Evolutionary conservation across 2,888 invertebrate species (phyloP).

Genomic region (Cataglyphis albicans): DNA sequence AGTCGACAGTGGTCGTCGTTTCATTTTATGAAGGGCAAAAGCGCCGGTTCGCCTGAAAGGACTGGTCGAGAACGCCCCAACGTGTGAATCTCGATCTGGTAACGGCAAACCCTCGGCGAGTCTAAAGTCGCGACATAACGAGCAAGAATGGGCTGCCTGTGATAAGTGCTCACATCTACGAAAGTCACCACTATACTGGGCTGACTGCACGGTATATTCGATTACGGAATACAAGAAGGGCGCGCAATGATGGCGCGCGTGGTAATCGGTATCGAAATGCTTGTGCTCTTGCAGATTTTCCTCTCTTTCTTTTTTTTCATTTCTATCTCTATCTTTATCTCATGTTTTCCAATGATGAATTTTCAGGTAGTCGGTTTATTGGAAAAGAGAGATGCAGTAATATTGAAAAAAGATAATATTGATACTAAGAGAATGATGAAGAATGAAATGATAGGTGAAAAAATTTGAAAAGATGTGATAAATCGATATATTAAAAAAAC

Average conservation of each 20-base stretch:
- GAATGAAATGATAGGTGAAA: not conserved
- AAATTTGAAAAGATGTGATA: not conserved
- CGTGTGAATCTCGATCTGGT: constrained; percentile 47
- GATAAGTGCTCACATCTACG: constrained; percentile 38
- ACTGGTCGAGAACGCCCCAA: constrained; percentile 15
- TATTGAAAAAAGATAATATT: not conserved
- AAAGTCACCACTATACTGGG: no score
- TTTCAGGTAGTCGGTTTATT: not conserved
- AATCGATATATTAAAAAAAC: not conserved
- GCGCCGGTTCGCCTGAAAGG: constrained; percentile 34
- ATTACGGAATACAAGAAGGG: constrained; percentile 33
- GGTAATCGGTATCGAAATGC: constrained; percentile 38
- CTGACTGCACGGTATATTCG: constrained; percentile 43
- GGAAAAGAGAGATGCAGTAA: not conserved
- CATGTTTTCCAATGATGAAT: not conserved
- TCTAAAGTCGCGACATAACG: constrained; percentile 42
- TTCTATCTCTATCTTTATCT: not conserved
- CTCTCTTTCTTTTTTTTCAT: not conserved
- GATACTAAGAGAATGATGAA: not conserved
- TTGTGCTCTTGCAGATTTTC: constrained; percentile 25
- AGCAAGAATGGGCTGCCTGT: constrained; percentile 27
- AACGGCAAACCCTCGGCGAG: constrained; percentile 23
- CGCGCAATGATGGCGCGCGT: not conserved
- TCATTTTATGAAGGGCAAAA: constrained; percentile 51
- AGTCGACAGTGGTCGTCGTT: constrained; percentile 33